phyloP scores from a whole-genome alignment of 2,888 invertebrate species.

The Anthophora plumipes region DNA sequence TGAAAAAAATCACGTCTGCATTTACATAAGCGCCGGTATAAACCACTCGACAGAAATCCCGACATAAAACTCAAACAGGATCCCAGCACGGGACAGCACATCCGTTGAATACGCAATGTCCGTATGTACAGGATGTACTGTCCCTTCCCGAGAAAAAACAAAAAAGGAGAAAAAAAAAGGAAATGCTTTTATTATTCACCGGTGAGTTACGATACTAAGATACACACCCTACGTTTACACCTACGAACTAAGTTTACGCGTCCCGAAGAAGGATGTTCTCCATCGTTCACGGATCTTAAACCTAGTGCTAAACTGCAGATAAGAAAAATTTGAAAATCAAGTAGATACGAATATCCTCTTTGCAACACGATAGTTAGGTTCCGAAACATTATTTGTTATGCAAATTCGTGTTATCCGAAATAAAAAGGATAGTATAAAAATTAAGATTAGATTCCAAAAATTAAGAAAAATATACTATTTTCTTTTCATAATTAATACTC shows the following conservation, averaged over 20 bases:
- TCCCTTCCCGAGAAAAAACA: constrained; percentile 51
- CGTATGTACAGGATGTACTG: constrained; percentile 68
- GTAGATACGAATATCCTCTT: too few species aligned
- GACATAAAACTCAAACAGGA: constrained; percentile 83
- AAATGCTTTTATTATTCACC: constrained; percentile 80
- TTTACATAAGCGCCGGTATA: constrained; percentile 85
- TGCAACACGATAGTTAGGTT: too few species aligned
- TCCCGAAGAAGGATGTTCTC: neutral
- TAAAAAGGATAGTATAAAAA: too few species aligned
- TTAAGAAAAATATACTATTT: too few species aligned
- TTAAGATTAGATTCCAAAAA: too few species aligned
- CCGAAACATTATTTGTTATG: too few species aligned
- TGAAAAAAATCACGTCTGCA: constrained; percentile 84
- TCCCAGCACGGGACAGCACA: constrained; percentile 79
- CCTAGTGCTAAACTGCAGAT: constrained; percentile 1
- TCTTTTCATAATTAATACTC: too few species aligned
- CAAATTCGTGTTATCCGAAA: too few species aligned
- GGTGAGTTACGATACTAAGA: constrained; percentile 57
- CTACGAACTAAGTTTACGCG: constrained; percentile 13
- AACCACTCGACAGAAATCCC: constrained; percentile 84
- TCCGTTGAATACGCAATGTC: constrained; percentile 83
- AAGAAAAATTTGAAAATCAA: too few species aligned
- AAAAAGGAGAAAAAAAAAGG: constrained; percentile 63
- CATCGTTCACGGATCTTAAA: neutral
- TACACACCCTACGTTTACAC: constrained; percentile 54